These are phyloP conservation scores for Pangasius larnaudii DNA, from an alignment of 2,797 vertebrate genomes.

Conservation along the genomic window DNA sequence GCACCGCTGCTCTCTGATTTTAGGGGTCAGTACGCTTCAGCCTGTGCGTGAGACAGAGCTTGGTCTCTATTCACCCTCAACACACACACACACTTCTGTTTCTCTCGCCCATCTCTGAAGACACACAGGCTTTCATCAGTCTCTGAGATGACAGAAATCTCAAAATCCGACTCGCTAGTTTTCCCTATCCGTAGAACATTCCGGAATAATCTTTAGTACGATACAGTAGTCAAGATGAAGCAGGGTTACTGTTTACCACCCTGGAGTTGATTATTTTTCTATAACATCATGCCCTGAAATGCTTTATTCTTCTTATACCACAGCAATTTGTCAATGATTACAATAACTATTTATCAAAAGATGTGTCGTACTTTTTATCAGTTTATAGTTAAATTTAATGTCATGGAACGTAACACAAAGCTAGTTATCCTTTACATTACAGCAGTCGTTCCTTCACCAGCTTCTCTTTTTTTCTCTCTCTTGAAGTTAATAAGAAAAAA, in stretches of 20 bases:
- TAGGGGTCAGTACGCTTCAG: conserved; percentile 58
- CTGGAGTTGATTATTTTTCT: neutral
- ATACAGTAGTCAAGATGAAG: neutral
- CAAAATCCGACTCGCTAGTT: neutral
- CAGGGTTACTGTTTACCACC: neutral
- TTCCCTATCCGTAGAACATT: neutral
- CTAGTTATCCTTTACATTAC: too few species aligned
- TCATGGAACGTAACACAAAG: too few species aligned
- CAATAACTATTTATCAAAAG: too few species aligned
- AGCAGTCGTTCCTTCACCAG: too few species aligned
- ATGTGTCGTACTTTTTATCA: too few species aligned
- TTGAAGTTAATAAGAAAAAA: too few species aligned
- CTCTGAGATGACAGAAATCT: neutral
- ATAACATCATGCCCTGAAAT: neutral
- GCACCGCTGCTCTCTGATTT: conserved; percentile 56
- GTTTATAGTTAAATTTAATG: too few species aligned
- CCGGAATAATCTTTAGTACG: neutral
- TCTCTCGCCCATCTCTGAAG: neutral
- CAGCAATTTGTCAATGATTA: neutral
- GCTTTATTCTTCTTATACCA: neutral
- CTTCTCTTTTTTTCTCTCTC: too few species aligned
- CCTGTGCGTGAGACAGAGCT: conserved; percentile 30
- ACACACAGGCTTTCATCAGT: neutral
- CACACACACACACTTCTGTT: neutral
- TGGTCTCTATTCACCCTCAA: neutral